Evolutionary conservation across 2,113 vertebrate genomes (phyloP), one percentile per base, ranked within the genome.

Genomic region (Sigmodon hispidus): DNA sequence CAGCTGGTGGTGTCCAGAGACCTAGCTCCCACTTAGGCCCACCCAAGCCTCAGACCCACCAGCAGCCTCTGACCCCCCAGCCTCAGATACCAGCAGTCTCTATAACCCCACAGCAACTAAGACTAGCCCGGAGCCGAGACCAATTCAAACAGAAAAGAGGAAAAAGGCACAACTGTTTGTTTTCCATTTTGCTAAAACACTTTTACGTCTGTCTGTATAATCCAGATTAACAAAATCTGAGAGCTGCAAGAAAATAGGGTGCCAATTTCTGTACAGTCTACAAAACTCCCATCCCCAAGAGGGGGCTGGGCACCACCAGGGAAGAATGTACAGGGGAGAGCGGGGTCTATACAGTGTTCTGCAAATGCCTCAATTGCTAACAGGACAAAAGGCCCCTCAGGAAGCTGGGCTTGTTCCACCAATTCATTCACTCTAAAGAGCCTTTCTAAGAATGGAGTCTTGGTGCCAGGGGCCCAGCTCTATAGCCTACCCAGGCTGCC

Each of bases 201-300:
- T 98, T 98, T 98, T 98, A 98, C 98, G 98, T 97, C 98, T 98
- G 97, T 98, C 98, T 98, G 98, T 98, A 98, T 98, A 98, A 98
- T 98, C 97, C 98, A 96, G 95, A 95, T 98, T 98, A 99, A 98
- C 98, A 98, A 98, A 98, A 98, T 98, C 98, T 98, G 97, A 98
- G 98, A 96, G 98, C 98, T 98, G 98, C 99, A 99, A 98, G 98
- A 99, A 99, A 99, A 99, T 99, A 99, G 97, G 98, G 97, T 97
- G 98, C 98, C 98, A 1, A 98, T 99, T 99, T 99, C 98, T 99
- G 98, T 99, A 99, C 98, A 99, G 98, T 99, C 98, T 99, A 99
- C 98, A 99, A 98, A 98, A 97, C 97, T 90, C 98, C 96, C 89
- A 70, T n/a, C 93, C 97, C 96, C 96, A 45, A 93, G 97, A 83